phyloP scores from a whole-genome alignment of 1,140 invertebrate species.

The Lanistes nyassanus region DNA sequence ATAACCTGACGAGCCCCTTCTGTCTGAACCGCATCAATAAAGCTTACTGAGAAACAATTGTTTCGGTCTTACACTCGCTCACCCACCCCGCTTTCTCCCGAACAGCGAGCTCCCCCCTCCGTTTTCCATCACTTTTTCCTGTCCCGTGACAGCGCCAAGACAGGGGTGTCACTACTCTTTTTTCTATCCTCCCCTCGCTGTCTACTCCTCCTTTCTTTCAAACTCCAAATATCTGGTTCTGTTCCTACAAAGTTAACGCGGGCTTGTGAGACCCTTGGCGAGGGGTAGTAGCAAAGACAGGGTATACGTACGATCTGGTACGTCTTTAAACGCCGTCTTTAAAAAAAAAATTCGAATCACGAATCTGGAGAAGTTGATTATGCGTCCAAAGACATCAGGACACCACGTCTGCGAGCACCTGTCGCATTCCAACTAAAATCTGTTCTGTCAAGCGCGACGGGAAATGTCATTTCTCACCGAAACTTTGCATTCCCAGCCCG shows the following conservation, averaged over 20 bases:
- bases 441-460: too few species aligned
- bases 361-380: too few species aligned
- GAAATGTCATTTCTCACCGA: too few species aligned
- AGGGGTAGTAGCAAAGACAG: too few species aligned
- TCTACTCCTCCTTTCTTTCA: background rate
- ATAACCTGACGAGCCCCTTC: background rate
- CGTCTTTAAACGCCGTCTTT: background rate
- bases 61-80: background rate
- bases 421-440: too few species aligned
- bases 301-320: too few species aligned
- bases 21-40: conserved; percentile 11
- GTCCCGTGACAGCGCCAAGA: background rate
- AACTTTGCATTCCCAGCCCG: too few species aligned
- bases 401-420: too few species aligned
- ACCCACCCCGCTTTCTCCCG: background rate
- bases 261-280: too few species aligned
- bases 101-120: background rate
- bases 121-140: background rate
- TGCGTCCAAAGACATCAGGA: too few species aligned
- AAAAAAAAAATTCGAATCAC: too few species aligned
- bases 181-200: background rate
- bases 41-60: conserved; percentile 1
- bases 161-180: background rate
- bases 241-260: too few species aligned
- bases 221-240: background rate